Percentiles rank a stretch among this genome's conserved stretches.
phyloP scores from a whole-genome alignment of 2,113 vertebrate species.

The Platichthys stellatus region DNA sequence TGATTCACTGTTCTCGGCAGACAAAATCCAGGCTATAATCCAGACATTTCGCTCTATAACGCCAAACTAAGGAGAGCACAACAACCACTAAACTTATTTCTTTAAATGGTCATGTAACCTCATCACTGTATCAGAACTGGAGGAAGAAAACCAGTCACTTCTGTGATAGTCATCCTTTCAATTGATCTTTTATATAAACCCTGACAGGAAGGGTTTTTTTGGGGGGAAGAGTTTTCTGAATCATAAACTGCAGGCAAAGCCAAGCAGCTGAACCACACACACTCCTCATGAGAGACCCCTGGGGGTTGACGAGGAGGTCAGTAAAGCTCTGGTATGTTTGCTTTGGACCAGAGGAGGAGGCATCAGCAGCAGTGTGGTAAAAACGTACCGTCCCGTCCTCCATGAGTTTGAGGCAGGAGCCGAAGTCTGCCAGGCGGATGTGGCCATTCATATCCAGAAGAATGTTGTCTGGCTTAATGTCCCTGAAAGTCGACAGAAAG shows the following conservation, averaged over 20 bases:
- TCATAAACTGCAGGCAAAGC: constrained; percentile 41
- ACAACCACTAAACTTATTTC: constrained; percentile 8
- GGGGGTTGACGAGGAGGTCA: constrained; percentile 62
- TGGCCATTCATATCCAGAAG: constrained; percentile 99
- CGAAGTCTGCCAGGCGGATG: constrained; percentile 98
- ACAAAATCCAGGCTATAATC: constrained; percentile 1
- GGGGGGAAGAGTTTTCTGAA: constrained; percentile 43
- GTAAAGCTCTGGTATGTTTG: constrained; percentile 68
- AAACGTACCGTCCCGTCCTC: constrained; percentile 95
- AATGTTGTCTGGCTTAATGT: constrained; percentile 99
- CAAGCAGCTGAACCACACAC: constrained; percentile 57
- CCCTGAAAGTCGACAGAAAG: constrained; percentile 79
- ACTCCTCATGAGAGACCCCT: constrained; percentile 63
- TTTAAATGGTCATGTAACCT: constrained; percentile 10
- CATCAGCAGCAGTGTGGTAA: constrained; percentile 45
- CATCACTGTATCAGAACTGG: constrained; percentile 11
- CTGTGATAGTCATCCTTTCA: constrained; percentile 40
- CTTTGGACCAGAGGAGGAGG: constrained; percentile 50
- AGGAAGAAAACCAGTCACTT: not conserved
- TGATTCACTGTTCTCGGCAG: not conserved
- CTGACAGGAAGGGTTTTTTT: constrained; percentile 15
- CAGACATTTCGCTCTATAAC: not conserved
- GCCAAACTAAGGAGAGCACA: not conserved
- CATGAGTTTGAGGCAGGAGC: constrained; percentile 98
- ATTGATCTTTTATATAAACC: constrained; percentile 30